Evolutionary conservation across 2,113 vertebrate species (phyloP).

Genomic region (Zosterops pallidus): DNA sequence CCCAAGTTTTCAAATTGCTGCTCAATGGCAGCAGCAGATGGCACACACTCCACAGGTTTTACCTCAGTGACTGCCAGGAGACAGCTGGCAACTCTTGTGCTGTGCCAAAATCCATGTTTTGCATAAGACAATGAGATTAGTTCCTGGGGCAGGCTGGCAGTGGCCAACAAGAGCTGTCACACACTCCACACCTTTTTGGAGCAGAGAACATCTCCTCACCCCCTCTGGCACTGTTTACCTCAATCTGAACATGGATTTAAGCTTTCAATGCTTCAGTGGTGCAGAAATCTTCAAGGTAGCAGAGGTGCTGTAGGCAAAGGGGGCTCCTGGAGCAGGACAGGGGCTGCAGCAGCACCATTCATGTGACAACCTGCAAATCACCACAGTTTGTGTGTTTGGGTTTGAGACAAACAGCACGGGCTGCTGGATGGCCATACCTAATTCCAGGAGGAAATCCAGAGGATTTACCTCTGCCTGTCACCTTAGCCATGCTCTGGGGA

Average conservation of each 20-base stretch:
- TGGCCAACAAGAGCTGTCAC: neutral
- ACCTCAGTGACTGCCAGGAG: neutral
- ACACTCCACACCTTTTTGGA: neutral
- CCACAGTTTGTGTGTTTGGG: neutral
- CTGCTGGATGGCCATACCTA: neutral
- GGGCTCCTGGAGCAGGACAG: neutral
- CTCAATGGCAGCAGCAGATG: neutral
- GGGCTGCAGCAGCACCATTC: neutral
- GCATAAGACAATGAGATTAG: neutral
- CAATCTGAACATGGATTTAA: fast-evolving
- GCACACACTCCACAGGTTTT: neutral
- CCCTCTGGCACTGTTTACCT: neutral
- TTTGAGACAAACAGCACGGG: neutral
- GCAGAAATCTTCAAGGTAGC: neutral
- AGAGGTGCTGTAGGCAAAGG: neutral
- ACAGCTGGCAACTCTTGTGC: neutral
- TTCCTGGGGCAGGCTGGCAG: neutral
- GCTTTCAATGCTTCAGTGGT: neutral
- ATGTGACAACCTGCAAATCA: neutral
- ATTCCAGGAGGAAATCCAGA: neutral
- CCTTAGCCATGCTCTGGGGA: neutral
- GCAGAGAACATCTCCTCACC: neutral
- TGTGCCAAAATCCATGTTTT: neutral
- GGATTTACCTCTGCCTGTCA: neutral
- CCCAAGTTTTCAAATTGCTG: neutral